Base-by-base conservation (phyloP, 2,797 vertebrate species). In the Gobio occitaniae region DNA sequence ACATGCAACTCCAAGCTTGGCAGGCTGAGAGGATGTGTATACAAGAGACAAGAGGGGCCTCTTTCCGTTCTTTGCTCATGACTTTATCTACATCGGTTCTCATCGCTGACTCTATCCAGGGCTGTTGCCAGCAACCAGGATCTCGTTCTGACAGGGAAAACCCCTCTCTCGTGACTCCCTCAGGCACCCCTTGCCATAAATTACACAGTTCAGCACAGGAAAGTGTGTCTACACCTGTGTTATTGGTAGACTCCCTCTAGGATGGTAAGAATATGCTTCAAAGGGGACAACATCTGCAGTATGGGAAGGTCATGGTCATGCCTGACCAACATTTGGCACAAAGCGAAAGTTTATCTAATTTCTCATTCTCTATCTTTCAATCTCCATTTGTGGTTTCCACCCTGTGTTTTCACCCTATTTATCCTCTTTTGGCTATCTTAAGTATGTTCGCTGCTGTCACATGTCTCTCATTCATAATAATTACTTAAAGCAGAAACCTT, bases 191-290 rank as follows among this genome's bases (percentile, higher is more conserved):
- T 76, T 72, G 36, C 70, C 61, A 70, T 87, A 89, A 85, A 89
- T 87, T 71, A 86, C 10, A 15, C 38, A 84, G 56, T 50, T 70
- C 29, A 65, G 74, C 13, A 11, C 71, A 79, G 70, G 56, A 84
- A 74, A 72, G 47, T 41, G 38, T 77, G 81, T 86, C 82, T 66
- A 66, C 47, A 59, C 75, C 84, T 66, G 32, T 74, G 81, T 82
- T 71, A 70, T 81, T 59, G 72, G 61, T 87, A 86, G 74, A 84
- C 79, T 78, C 84, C 80, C 81, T 82, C 59, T 83, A 80, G 87
- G 80, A 87, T 77, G 78, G 75, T 82, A 79, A 87, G 83, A 88
- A 88, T 85, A 82, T 74, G 41, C 86, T 89, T 87, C 81, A 88
- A 84, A 89, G 75, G 72, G 61, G 36, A 48, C 41, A 78, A 82